Base-by-base conservation (phyloP, 1,140 invertebrate genomes). In the Matsumurasca onukii region DNA sequence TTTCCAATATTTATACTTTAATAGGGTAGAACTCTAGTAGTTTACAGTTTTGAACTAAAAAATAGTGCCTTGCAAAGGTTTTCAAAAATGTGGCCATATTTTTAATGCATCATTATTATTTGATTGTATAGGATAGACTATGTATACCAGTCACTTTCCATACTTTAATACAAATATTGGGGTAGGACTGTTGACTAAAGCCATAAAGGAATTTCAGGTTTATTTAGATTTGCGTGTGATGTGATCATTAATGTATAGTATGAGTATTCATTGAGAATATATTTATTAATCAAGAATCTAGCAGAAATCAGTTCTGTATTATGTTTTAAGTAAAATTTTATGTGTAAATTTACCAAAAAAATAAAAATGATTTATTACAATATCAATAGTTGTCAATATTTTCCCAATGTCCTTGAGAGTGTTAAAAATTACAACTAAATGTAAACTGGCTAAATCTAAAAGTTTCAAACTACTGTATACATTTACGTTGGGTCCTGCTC, bases 61-160 rank as follows among this genome's bases (percentile, higher is more conserved):
- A 48, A 22, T 65, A 65, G 62, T 65, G 62, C 62, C 62, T 65
- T 65, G 62, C 31, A 20, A 48, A 65, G 62, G 31, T 65, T 63
- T 65, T 65, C 62, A 65, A 45, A 65, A 65, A n/a, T 48, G 62
- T 65, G 62, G 62, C 62, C 62, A 65, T 65, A 65, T 31, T 65
- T 65, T 45, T 48, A 65, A 5, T 65, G 17, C 62, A 31, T 48
- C 31, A 31, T 65, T 65, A 63, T 63, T 65, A 25, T 65, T 65
- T 65, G 20, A 31, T 65, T 45, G 22, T 59, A 27, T 59, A 59
- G 55, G 25, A 22, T 59, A 59, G 55, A 59, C 25, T 9, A 59
- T 59, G 55, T 59, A 59, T 59, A 59, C 55, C 25, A 27, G 25
- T 29, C 22, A 59, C 22, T 59, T 13, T 59, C 55, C 55, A 22